Conservation (phyloP, 2,888 invertebrate genomes). For the Toxonevra muliebris region DNA sequence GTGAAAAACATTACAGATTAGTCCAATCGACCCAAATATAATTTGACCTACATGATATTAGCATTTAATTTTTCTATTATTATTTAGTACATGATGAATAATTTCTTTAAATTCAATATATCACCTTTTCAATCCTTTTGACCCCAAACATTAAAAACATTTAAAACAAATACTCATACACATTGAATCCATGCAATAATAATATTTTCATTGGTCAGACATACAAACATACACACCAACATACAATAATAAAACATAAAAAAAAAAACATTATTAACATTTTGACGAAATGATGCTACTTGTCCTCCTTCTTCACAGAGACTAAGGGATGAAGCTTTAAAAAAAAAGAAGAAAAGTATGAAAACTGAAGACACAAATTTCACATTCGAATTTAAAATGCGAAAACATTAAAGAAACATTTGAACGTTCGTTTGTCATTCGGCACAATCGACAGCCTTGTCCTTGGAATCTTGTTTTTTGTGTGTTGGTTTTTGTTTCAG, state of each 20-base stretch:
- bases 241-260: too few relatives aligned
- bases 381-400: not conserved
- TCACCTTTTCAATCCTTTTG: too few relatives aligned
- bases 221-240: conserved; percentile 16
- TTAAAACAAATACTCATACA: too few relatives aligned
- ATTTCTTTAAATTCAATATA: too few relatives aligned
- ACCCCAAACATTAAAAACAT: too few relatives aligned
- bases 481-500: too few relatives aligned
- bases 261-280: conserved; percentile 37
- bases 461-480: not conserved
- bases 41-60: conserved; percentile 19
- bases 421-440: too few relatives aligned
- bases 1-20: conserved; percentile 26
- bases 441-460: not conserved
- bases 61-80: conserved; percentile 3
- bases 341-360: conserved; percentile 6
- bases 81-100: too few relatives aligned
- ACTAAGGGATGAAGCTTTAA: conserved; percentile 12
- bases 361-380: not conserved
- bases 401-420: not conserved
- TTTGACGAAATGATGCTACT: conserved; percentile 30
- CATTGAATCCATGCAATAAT: not conserved
- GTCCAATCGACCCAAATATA: conserved; percentile 23
- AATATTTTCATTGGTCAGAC: conserved; percentile 41
- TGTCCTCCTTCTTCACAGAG: conserved; percentile 17